These are phyloP conservation scores for Rhabditoides inermis DNA, from an alignment of 2,888 invertebrate species.

Conservation along the genomic window DNA sequence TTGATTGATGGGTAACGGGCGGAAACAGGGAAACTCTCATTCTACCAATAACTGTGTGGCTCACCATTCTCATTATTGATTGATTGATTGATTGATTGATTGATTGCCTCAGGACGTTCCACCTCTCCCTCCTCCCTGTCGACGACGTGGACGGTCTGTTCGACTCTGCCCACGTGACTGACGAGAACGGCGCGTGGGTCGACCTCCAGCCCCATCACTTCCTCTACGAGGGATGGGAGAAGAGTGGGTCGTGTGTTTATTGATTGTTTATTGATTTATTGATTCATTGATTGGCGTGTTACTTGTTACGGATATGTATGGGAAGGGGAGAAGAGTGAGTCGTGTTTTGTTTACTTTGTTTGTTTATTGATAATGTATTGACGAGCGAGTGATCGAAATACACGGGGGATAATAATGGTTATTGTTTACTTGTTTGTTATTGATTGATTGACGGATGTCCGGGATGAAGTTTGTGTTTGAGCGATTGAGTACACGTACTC, in stretches of 20 bases:
- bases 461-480: too few relatives aligned
- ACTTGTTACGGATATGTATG: too few relatives aligned
- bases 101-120: constrained; percentile 34
- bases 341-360: background rate
- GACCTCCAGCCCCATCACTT: constrained; percentile 41
- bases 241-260: constrained; percentile 15
- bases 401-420: background rate
- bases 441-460: too few relatives aligned
- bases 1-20: background rate
- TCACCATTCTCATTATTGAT: too few relatives aligned
- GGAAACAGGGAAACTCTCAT: background rate
- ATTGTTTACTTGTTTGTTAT: constrained; percentile 8
- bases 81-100: background rate
- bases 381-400: background rate
- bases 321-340: background rate
- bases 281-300: too few relatives aligned
- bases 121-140: constrained; percentile 37
- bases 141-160: constrained; percentile 28
- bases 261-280: background rate
- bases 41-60: too few relatives aligned
- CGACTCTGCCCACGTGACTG: constrained; percentile 32
- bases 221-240: constrained; percentile 43
- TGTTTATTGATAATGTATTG: background rate
- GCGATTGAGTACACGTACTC: too few relatives aligned
- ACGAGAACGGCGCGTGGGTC: constrained; percentile 40